Evolutionary conservation across 2,113 vertebrate genomes (phyloP), one percentile per base, ranked within the genome.

Genomic region (Calypte anna): DNA sequence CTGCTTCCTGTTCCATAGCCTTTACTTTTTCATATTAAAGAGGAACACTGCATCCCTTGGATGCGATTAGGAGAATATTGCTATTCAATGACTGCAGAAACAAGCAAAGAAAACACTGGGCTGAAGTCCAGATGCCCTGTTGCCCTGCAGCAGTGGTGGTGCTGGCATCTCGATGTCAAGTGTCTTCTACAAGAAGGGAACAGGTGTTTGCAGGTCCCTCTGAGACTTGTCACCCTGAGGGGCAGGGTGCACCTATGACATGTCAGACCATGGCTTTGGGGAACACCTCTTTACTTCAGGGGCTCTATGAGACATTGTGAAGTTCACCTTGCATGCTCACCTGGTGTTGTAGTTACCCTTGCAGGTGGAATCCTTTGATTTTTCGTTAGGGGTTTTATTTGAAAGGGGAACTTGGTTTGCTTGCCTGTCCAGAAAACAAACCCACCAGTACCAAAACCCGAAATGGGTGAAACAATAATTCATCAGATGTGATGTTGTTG

Each of bases 21-120:
- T 21, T 4, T 76, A 12, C 13, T 76, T 82, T 31, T 50, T 62
- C 22, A 61, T 28, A 30, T 63, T 86, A 44, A 19, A 81, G 44
- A 50, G 66, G 40, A 93, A 24, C 33, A 7, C 25, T 33, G 11
- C 54, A 51, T 76, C 84, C 20, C n/a, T 62, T 48, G 46, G 28
- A 33, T 31, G 31, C 0, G 0, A 1, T 38, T 53, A 66, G 31
- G 38, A 68, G 44, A 66, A 28, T 27, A 27, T 68, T 3, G 0
- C 50, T 72, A 1, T 69, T 85, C 44, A 18, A 0, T 1, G 6
- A 7, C 44, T 40, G 31, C 40, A 62, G 25, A 64, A 67, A 53
- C 16, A 61, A 40, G 33, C 36, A 61, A 36, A 72, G 58, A 23
- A 33, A 25, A 50, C 13, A 1, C 3, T 10, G 30, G 16, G 33